phyloP scores from a whole-genome alignment of 2,888 invertebrate genomes.

The Lithophane ornitopus region DNA sequence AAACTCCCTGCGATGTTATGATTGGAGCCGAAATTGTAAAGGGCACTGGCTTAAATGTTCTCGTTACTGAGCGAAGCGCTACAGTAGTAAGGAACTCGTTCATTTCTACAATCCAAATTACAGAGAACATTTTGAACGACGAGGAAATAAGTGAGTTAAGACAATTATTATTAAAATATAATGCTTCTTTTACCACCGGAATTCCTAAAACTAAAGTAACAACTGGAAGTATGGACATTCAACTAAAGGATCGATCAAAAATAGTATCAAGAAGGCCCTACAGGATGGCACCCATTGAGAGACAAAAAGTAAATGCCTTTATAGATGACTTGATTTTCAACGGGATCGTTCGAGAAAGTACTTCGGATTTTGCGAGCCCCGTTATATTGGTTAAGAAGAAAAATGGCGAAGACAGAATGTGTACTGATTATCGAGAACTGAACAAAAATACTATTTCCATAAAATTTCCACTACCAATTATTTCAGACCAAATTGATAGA shows the following conservation, averaged over 20 bases:
- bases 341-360: background rate
- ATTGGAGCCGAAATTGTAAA: too few species aligned
- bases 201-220: background rate
- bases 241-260: background rate
- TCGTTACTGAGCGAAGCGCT: too few species aligned
- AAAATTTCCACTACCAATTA: constrained; percentile 15
- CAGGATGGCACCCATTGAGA: background rate
- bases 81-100: too few species aligned
- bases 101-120: too few species aligned
- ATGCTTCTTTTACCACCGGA: background rate
- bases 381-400: background rate
- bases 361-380: background rate
- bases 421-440: background rate
- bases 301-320: background rate
- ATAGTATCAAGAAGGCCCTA: constrained; percentile 5
- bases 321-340: background rate
- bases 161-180: background rate
- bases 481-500: constrained; percentile 22
- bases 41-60: too few species aligned
- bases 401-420: background rate
- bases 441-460: constrained; percentile 1
- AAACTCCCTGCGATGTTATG: too few species aligned
- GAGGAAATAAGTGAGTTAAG: background rate
- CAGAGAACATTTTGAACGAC: background rate
- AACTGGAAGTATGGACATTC: background rate